Evolutionary conservation across 2,113 vertebrate species (phyloP).

Genomic region (Pterocles burchelli): DNA sequence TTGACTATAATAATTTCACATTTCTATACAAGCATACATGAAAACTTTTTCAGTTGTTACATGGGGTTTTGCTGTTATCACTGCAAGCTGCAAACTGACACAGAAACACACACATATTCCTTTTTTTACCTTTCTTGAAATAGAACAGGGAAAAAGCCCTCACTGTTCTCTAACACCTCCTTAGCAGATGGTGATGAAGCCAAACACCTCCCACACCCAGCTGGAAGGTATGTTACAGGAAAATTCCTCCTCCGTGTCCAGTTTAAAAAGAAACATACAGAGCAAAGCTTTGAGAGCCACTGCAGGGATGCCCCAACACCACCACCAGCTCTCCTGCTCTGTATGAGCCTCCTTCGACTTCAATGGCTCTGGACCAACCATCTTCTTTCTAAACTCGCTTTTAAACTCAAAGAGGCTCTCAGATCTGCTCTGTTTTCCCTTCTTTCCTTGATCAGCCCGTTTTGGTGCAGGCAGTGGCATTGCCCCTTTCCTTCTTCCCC

Average conservation of each 20-base stretch:
- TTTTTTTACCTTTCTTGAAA: background rate
- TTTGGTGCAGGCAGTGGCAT: fast-evolving
- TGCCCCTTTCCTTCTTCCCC: background rate
- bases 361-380: background rate
- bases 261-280: background rate
- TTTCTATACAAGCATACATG: background rate
- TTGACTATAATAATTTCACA: background rate
- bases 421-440: fast-evolving
- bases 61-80: background rate
- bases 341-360: fast-evolving
- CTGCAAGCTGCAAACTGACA: background rate
- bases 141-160: constrained; percentile 19
- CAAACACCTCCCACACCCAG: constrained; percentile 38
- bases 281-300: background rate
- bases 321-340: fast-evolving
- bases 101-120: background rate
- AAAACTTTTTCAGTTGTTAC: background rate
- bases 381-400: fast-evolving
- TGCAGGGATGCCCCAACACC: background rate
- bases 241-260: background rate
- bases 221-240: background rate
- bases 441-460: fast-evolving
- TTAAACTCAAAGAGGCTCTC: background rate
- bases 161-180: background rate
- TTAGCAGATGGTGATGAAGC: constrained; percentile 15